Conservation (phyloP, 2,797 vertebrate species). For the Remorina albescens region DNA sequence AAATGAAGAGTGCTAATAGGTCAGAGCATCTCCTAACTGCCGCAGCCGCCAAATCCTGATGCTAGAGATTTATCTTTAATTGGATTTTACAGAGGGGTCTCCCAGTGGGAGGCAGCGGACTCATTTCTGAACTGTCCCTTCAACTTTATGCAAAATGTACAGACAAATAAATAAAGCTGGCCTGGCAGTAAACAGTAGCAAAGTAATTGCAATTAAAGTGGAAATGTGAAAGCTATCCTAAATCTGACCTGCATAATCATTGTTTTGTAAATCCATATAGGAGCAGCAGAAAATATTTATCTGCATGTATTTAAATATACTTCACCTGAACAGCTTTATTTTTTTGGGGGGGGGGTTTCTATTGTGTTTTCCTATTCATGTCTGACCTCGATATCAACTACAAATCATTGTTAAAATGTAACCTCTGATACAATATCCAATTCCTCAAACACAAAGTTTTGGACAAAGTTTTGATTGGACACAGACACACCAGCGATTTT, state of each 20-base stretch:
- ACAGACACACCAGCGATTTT: slow-evolving; percentile 1
- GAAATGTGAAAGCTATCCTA: slow-evolving; percentile 25
- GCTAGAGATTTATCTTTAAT: slow-evolving; percentile 61
- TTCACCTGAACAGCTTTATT: slow-evolving; percentile 13
- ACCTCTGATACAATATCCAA: slow-evolving; percentile 36
- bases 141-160: slow-evolving; percentile 35
- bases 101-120: slow-evolving; percentile 25
- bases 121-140: slow-evolving; percentile 38
- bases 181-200: background rate
- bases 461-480: slow-evolving; percentile 7
- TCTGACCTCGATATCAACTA: slow-evolving; percentile 47
- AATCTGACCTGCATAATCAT: slow-evolving; percentile 20
- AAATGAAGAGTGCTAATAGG: slow-evolving; percentile 54
- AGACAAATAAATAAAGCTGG: slow-evolving; percentile 44
- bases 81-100: slow-evolving; percentile 59
- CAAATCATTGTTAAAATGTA: slow-evolving; percentile 39
- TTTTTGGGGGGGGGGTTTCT: slow-evolving; percentile 10
- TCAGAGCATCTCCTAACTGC: slow-evolving; percentile 34
- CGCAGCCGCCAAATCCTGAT: slow-evolving; percentile 31
- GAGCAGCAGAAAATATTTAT: slow-evolving; percentile 13
- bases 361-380: slow-evolving; percentile 17
- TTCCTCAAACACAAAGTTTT: slow-evolving; percentile 39
- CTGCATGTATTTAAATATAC: slow-evolving; percentile 41
- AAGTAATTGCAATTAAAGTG: slow-evolving; percentile 9
- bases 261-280: slow-evolving; percentile 26